phyloP scores from a whole-genome alignment of 2,113 vertebrate species.

The Etheostoma cragini region DNA sequence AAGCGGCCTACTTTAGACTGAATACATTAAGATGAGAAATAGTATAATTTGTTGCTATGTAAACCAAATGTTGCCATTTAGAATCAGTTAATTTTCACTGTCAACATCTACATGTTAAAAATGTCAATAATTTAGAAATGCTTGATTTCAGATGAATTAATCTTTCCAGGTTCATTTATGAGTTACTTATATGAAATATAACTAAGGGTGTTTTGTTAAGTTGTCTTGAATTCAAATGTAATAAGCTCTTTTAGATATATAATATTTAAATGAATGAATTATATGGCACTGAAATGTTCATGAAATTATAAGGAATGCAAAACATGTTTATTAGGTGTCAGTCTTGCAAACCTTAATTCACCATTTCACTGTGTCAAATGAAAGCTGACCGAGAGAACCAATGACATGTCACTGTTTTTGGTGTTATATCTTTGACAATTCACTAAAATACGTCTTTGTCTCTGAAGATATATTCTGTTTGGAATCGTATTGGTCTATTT shows the following conservation, averaged over 20 bases:
- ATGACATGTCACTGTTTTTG: neutral
- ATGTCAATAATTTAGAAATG: neutral
- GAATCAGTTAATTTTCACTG: neutral
- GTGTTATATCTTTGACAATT: neutral
- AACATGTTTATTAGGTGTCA: neutral
- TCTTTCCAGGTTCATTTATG: neutral
- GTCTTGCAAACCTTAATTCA: neutral
- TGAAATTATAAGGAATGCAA: neutral
- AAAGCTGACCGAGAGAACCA: neutral
- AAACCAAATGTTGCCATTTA: neutral
- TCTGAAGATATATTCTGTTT: neutral
- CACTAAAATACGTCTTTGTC: neutral
- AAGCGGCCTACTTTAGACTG: constrained; percentile 51
- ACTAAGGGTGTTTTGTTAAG: neutral
- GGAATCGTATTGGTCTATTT: neutral
- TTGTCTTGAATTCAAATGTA: neutral
- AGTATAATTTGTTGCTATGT: constrained; percentile 2
- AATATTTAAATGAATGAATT: neutral
- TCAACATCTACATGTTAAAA: neutral
- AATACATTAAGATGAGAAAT: constrained; percentile 52
- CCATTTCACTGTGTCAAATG: neutral
- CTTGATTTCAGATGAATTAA: neutral
- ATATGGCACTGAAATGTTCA: neutral
- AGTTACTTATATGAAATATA: neutral
- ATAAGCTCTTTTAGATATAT: neutral